Evolutionary conservation across 2,888 invertebrate species (phyloP).

Genomic region (Hirtodrosophila alboralis): DNA sequence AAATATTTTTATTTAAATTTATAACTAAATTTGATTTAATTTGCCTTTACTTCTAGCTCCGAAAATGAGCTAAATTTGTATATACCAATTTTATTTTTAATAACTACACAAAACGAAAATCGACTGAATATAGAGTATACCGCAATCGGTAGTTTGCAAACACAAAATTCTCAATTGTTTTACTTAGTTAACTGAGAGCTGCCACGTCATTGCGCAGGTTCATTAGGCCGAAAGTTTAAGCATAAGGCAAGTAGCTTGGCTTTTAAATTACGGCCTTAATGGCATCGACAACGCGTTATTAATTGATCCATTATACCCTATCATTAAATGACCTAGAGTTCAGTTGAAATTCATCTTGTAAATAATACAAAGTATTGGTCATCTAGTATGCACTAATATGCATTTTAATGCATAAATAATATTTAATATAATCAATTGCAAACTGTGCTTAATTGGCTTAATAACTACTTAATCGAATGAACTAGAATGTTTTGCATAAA

Average conservation of each 20-base stretch:
- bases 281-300: slow-evolving; percentile 15
- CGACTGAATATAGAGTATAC: too few relatives aligned
- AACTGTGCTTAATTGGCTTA: slow-evolving; percentile 40
- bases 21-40: too few relatives aligned
- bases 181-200: slow-evolving; percentile 2
- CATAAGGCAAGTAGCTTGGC: slow-evolving; percentile 4
- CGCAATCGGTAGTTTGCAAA: too few relatives aligned
- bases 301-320: slow-evolving; percentile 55
- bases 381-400: slow-evolving; percentile 4
- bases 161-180: too few relatives aligned
- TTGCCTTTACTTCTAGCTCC: too few relatives aligned
- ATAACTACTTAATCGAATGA: slow-evolving; percentile 20
- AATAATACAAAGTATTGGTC: slow-evolving; percentile 2
- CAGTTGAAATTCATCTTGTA: slow-evolving; percentile 6
- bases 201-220: slow-evolving; percentile 20
- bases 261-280: slow-evolving; percentile 19
- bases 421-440: slow-evolving; percentile 15
- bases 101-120: too few relatives aligned
- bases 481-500: slow-evolving; percentile 21
- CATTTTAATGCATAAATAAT: too few relatives aligned
- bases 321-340: slow-evolving; percentile 39
- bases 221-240: slow-evolving; percentile 15
- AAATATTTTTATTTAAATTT: too few relatives aligned
- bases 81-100: too few relatives aligned
- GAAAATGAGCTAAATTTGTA: too few relatives aligned